phyloP scores from a whole-genome alignment of 2,888 invertebrate genomes.

The Philereme transversata region DNA sequence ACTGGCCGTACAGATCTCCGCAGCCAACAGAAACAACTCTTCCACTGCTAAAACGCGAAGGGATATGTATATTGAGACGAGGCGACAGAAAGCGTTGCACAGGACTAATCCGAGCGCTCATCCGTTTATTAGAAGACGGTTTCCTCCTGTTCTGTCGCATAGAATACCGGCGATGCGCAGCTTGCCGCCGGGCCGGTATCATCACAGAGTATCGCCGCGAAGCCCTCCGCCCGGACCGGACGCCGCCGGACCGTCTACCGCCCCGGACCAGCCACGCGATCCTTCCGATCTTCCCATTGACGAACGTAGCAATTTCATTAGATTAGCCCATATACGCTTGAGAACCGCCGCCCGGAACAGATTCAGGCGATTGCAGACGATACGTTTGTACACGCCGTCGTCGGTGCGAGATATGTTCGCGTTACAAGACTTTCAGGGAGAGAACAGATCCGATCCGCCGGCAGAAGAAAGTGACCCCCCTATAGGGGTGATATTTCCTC shows the following conservation, averaged over 20 bases:
- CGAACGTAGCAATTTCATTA: constrained; percentile 68
- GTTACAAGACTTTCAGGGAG: constrained; percentile 56
- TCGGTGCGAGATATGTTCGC: constrained; percentile 74
- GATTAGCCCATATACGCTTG: constrained; percentile 72
- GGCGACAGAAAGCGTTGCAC: constrained; percentile 70
- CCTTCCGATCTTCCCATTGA: constrained; percentile 44
- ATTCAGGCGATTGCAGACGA: constrained; percentile 70
- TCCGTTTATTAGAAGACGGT: constrained; percentile 63
- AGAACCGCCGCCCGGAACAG: constrained; percentile 71
- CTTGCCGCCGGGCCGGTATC: constrained; percentile 54
- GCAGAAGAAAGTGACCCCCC: neutral
- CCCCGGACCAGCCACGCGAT: constrained; percentile 52
- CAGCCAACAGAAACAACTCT: constrained; percentile 75
- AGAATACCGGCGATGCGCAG: constrained; percentile 68
- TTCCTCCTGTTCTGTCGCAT: constrained; percentile 66
- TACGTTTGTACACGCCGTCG: constrained; percentile 72
- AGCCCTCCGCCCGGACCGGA: constrained; percentile 37
- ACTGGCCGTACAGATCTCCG: constrained; percentile 76
- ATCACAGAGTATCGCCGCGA: constrained; percentile 40
- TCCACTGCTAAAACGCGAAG: constrained; percentile 67
- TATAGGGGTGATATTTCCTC: neutral
- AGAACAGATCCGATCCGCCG: constrained; percentile 31
- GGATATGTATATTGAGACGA: constrained; percentile 69
- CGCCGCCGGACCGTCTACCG: constrained; percentile 63
- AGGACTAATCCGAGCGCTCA: constrained; percentile 70